These are phyloP conservation scores for Todiramphus chloris DNA, from an alignment of 2,113 vertebrate genomes.

Conservation along the genomic window DNA sequence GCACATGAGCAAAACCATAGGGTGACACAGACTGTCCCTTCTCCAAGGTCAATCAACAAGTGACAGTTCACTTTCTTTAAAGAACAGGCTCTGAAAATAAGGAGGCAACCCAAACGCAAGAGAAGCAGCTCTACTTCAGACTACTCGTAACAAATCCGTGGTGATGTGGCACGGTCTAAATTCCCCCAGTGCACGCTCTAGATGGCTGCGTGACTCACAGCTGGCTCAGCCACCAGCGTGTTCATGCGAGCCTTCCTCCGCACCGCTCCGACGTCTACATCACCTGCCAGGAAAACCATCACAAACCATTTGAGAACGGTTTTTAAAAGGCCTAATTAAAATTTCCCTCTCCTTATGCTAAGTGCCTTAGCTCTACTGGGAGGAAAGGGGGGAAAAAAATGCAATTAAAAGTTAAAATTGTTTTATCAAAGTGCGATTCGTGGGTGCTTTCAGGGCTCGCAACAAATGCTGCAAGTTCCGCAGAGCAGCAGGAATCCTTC, in stretches of 20 bases:
- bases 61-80: neutral
- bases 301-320: neutral
- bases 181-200: fast-evolving
- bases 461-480: fast-evolving
- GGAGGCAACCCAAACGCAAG: neutral
- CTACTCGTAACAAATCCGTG: neutral
- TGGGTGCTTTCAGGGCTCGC: neutral
- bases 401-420: neutral
- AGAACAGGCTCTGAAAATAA: neutral
- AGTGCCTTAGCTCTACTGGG: neutral
- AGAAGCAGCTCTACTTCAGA: neutral
- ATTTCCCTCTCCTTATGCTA: neutral
- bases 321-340: neutral
- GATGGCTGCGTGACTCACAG: neutral
- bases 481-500: neutral
- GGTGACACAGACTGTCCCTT: neutral
- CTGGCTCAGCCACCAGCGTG: neutral
- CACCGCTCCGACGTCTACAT: fast-evolving
- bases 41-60: neutral
- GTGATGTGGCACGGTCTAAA: neutral
- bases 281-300: neutral
- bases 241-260: neutral
- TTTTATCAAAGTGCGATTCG: neutral
- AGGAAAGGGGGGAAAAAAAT: fast-evolving
- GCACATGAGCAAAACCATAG: neutral